Evolutionary conservation across 2,797 vertebrate species (phyloP).

Genomic region (Orientallactaga sibirica): DNA sequence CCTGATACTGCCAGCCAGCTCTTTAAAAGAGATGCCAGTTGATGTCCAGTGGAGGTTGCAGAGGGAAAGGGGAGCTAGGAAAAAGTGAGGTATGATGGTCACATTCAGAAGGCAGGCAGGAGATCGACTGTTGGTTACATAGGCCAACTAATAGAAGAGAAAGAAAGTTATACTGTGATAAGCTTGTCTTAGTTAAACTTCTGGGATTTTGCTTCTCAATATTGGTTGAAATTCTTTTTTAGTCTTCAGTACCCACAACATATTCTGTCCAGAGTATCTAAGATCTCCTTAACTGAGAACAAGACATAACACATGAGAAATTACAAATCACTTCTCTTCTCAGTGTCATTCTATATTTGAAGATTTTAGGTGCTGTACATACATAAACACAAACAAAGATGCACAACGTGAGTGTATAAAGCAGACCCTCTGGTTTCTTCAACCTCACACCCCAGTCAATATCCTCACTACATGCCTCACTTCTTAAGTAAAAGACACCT

Average conservation of each 20-base stretch:
- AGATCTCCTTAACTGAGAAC: slow-evolving; percentile 26
- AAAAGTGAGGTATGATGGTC: neutral
- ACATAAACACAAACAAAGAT: slow-evolving; percentile 19
- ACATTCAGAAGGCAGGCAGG: neutral
- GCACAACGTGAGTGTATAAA: neutral
- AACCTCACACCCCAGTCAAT: neutral
- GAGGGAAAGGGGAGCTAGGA: neutral
- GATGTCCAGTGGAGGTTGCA: neutral
- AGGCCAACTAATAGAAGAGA: neutral
- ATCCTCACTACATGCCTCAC: neutral
- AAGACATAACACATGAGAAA: slow-evolving; percentile 47
- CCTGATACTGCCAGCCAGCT: neutral
- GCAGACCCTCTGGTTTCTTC: neutral
- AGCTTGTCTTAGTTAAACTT: slow-evolving; percentile 33
- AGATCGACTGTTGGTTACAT: neutral
- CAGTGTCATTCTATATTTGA: slow-evolving; percentile 53
- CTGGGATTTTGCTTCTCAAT: slow-evolving; percentile 17
- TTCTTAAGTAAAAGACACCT: slow-evolving; percentile 22
- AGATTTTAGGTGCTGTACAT: slow-evolving; percentile 41
- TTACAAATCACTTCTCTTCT: slow-evolving; percentile 8
- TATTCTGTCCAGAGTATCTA: neutral
- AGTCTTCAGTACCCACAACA: neutral
- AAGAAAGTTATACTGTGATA: neutral
- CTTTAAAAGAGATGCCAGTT: slow-evolving; percentile 53
- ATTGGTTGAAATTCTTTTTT: slow-evolving; percentile 16